Evolutionary conservation across 1,140 invertebrate species (phyloP), one percentile per base, ranked within the genome.

Genomic region (Brachystomella parvula): DNA sequence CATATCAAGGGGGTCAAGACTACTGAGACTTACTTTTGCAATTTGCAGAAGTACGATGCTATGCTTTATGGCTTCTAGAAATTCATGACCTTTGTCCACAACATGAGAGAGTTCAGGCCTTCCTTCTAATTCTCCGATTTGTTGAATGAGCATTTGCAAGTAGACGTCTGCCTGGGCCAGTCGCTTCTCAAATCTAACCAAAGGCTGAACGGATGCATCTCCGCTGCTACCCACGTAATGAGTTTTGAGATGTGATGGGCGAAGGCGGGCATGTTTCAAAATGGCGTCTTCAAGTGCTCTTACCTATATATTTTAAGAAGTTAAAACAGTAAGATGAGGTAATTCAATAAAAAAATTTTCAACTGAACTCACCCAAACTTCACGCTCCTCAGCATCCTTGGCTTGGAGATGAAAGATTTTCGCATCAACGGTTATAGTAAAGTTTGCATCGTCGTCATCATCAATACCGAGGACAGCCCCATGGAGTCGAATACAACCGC

Each of bases 391-490:
- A 9, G 86, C 86, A 81, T 97, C 91, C 73, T 92, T 84, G 19
- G 95, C 93, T 89, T 90, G 96, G 79, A 99, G 96, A 80, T 99
- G 96, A 81, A 99, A 99, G 21, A 94, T 96, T 79, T 99, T 99
- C 70, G 94, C 89, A 80, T 99, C 96, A 3, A 96, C 94, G 3
- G 96, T 98, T 73, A 99, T 96, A 19, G 96, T 99, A 80, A 99
- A 99, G 9, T 95, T 98, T 73, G 93, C 94, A 77, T 98, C 94
- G 79, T 99, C 96, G 80, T 97, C 94, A 79, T 97, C 94, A 78
- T 99, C 96, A 74, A 99, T 99, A 28, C 96, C 96, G 75, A 99
- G 93, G 26, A 98, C 87, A 3, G 96, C 96, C 64, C 93, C 94
- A 79, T 91, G 87, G 12, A 94, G 81, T 21, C 92, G 81, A 2